phyloP scores from a whole-genome alignment of 2,888 invertebrate species.

The Pseudococcus longispinus region DNA sequence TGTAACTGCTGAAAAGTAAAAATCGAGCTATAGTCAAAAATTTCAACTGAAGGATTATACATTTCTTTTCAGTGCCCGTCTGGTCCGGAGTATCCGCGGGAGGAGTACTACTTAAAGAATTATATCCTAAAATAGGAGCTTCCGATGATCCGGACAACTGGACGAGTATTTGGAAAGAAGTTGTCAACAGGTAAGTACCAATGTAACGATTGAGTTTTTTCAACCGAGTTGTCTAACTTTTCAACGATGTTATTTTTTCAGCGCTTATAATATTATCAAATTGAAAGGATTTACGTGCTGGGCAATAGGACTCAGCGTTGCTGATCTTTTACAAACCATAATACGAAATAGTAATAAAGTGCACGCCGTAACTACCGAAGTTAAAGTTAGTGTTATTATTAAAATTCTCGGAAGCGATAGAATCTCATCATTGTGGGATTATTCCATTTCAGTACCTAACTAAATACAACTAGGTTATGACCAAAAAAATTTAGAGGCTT shows the following conservation, averaged over 20 bases:
- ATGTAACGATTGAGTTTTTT: neutral
- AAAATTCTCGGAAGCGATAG: neutral
- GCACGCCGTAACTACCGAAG: constrained; percentile 79
- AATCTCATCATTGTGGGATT: no score
- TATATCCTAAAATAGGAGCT: constrained; percentile 78
- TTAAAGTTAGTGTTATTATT: constrained; percentile 70
- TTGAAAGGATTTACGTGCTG: constrained; percentile 91
- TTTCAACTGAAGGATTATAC: no score
- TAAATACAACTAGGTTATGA: no score
- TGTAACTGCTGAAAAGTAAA: no score
- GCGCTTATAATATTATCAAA: constrained; percentile 86
- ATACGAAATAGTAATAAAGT: constrained; percentile 77
- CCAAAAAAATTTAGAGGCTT: no score
- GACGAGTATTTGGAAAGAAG: constrained; percentile 79
- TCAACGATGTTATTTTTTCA: constrained; percentile 59
- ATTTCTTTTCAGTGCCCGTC: constrained; percentile 73
- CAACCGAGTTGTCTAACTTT: neutral
- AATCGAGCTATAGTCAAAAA: no score
- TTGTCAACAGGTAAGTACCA: constrained; percentile 70
- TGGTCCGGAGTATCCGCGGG: constrained; percentile 95
- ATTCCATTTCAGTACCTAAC: no score
- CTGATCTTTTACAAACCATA: constrained; percentile 72
- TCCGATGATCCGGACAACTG: constrained; percentile 79
- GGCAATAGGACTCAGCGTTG: constrained; percentile 84
- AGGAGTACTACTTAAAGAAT: constrained; percentile 81